A percentile compares a stretch with the other conserved stretches of the same genome.
phyloP scores from a whole-genome alignment of 2,888 invertebrate species.

The Balanococcus diminutus region DNA sequence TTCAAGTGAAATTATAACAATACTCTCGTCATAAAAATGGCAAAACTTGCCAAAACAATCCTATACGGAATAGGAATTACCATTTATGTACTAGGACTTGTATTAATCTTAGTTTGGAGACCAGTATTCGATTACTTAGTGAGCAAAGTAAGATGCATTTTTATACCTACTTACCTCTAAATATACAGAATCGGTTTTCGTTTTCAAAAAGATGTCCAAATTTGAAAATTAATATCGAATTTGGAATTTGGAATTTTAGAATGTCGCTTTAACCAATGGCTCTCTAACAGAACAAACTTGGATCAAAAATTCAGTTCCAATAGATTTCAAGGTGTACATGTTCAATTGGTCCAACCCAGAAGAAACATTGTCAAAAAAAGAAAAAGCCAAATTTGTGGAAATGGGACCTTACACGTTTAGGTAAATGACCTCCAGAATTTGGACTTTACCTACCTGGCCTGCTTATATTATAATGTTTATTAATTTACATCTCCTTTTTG shows the following conservation, averaged over 20 bases:
- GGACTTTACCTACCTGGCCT: too few relatives aligned
- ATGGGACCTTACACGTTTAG: constrained; percentile 61
- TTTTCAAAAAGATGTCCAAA: too few relatives aligned
- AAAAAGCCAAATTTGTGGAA: constrained; percentile 59
- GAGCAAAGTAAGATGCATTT: background rate
- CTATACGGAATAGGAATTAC: constrained; percentile 5
- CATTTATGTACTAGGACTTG: background rate
- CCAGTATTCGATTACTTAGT: background rate
- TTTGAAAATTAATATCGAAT: too few relatives aligned
- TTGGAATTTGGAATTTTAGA: too few relatives aligned
- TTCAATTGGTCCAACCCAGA: constrained; percentile 62
- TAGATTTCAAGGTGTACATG: constrained; percentile 61
- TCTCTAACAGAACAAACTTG: constrained; percentile 59
- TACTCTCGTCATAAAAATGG: background rate
- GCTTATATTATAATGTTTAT: too few relatives aligned
- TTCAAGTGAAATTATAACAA: background rate
- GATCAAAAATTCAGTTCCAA: constrained; percentile 62
- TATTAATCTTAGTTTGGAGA: constrained; percentile 4
- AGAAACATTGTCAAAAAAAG: constrained; percentile 59
- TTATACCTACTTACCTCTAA: too few relatives aligned
- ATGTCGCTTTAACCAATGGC: background rate
- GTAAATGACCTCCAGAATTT: too few relatives aligned
- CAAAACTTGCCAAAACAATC: background rate
- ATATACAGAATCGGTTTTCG: too few relatives aligned
- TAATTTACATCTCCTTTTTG: too few relatives aligned